phyloP scores from a whole-genome alignment of 2,888 invertebrate genomes.

The Pristionchus mayeri region DNA sequence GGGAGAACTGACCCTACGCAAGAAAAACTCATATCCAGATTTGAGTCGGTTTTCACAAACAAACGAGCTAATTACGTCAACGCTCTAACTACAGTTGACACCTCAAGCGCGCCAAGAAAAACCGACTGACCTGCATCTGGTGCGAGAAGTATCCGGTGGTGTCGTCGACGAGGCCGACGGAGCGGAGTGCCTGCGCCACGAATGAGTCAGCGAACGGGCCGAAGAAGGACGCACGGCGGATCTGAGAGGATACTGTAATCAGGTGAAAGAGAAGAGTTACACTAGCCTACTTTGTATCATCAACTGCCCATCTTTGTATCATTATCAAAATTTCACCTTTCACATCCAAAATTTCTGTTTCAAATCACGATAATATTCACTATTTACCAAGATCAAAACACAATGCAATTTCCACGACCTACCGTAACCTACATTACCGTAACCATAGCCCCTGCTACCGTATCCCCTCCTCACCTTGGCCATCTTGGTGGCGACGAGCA shows the following conservation, averaged over 20 bases:
- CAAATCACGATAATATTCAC: not conserved
- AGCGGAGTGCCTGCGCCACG: slow-evolving; percentile 60
- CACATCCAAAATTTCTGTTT: not conserved
- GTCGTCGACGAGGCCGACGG: slow-evolving; percentile 68
- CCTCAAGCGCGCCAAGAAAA: not conserved
- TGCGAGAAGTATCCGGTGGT: slow-evolving; percentile 72
- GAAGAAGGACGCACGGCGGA: slow-evolving; percentile 50
- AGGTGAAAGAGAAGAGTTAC: not conserved
- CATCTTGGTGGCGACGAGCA: slow-evolving; percentile 74
- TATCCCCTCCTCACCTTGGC: slow-evolving; percentile 56
- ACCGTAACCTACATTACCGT: not conserved
- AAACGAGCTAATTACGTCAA: not conserved
- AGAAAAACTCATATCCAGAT: too few species aligned
- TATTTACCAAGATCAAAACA: too few species aligned
- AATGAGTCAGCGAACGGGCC: slow-evolving; percentile 46
- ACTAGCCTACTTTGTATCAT: not conserved
- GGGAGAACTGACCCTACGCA: too few species aligned
- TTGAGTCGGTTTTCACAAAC: not conserved
- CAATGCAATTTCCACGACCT: too few species aligned
- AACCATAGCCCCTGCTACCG: slow-evolving; percentile 10
- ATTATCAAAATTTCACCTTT: not conserved
- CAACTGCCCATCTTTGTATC: not conserved
- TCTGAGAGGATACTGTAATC: not conserved
- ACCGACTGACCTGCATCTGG: slow-evolving; percentile 63
- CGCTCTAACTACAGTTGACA: not conserved